Percentiles rank a stretch among this genome's conserved stretches.
Conservation (phyloP, 2,797 vertebrate species). For the Sebastes iracundus region DNA sequence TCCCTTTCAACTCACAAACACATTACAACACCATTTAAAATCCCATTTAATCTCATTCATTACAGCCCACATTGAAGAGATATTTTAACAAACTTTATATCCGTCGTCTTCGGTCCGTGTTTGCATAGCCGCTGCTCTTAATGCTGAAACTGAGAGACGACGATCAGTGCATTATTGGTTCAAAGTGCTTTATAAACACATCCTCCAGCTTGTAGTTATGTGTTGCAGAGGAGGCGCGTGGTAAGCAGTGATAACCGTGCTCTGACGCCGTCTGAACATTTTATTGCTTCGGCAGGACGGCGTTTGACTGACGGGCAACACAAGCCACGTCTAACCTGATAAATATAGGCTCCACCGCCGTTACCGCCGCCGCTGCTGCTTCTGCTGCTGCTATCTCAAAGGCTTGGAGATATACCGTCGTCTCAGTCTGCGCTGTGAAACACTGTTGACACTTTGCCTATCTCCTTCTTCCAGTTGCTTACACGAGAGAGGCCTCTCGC, state of each 20-base stretch:
- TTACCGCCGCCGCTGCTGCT: background rate
- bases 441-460: conserved; percentile 60
- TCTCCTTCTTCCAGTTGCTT: conserved; percentile 68
- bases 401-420: conserved; percentile 38
- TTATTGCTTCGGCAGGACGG: conserved; percentile 11
- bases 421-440: conserved; percentile 59
- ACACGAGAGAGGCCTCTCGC: conserved; percentile 24
- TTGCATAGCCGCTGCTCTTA: conserved; percentile 47
- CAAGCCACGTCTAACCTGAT: conserved; percentile 50
- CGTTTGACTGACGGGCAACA: conserved; percentile 57
- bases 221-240: conserved; percentile 14
- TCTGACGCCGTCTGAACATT: conserved; percentile 6
- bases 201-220: conserved; percentile 24
- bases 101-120: conserved; percentile 25
- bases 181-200: conserved; percentile 79
- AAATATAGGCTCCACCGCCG: conserved; percentile 17
- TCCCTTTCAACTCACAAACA: too few species aligned
- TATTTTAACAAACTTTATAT: conserved; percentile 19
- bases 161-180: conserved; percentile 76
- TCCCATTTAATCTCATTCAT: background rate
- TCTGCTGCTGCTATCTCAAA: conserved; percentile 70
- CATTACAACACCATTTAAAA: background rate
- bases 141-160: conserved; percentile 2
- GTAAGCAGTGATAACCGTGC: conserved; percentile 30
- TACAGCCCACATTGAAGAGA: background rate